Conservation (phyloP, 2,888 invertebrate species). For the Drosophila borealis region DNA sequence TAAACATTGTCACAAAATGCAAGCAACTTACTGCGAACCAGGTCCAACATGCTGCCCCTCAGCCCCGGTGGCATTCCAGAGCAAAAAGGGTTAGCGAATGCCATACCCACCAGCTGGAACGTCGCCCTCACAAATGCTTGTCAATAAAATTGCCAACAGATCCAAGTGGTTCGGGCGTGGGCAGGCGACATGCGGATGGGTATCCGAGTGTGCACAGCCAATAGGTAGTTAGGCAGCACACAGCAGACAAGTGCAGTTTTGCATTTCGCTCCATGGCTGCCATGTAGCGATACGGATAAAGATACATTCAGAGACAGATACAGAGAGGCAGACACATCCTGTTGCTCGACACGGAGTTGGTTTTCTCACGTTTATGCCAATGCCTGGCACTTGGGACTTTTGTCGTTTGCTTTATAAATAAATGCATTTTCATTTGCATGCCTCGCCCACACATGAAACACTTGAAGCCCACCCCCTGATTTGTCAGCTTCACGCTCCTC, state of each 20-base stretch:
- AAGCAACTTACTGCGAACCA: constrained; percentile 45
- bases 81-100: constrained; percentile 44
- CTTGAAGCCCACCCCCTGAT: constrained; percentile 40
- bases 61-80: background rate
- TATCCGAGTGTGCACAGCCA: constrained; percentile 48
- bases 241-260: constrained; percentile 63
- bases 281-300: constrained; percentile 58
- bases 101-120: constrained; percentile 25
- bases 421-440: constrained; percentile 75
- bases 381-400: constrained; percentile 57
- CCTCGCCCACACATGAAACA: constrained; percentile 21
- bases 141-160: constrained; percentile 76
- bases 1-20: constrained; percentile 81
- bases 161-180: constrained; percentile 25
- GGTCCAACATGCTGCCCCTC: background rate
- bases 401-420: constrained; percentile 71
- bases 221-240: constrained; percentile 63
- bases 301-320: constrained; percentile 58
- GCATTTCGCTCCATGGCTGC: constrained; percentile 51
- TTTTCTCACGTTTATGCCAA: constrained; percentile 24
- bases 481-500: constrained; percentile 59
- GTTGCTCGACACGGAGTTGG: constrained; percentile 57
- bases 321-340: constrained; percentile 59
- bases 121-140: constrained; percentile 55
- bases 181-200: constrained; percentile 21